phyloP scores from a whole-genome alignment of 2,113 vertebrate genomes.

The Neotoma lepida region DNA sequence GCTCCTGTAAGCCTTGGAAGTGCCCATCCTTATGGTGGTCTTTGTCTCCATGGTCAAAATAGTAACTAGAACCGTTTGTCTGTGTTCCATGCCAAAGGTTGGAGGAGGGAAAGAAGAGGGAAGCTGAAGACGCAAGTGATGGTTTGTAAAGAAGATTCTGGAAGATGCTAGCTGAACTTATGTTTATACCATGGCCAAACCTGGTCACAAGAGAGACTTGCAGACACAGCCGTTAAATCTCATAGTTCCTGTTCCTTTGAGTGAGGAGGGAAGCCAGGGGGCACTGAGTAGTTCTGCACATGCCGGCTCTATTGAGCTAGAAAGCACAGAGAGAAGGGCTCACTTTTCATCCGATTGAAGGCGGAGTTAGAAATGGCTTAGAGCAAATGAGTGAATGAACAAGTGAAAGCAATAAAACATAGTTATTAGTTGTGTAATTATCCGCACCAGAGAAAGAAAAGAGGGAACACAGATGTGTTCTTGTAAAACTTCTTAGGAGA shows the following conservation, averaged over 20 bases:
- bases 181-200: neutral
- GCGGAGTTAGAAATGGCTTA: constrained; percentile 43
- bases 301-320: neutral
- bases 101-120: neutral
- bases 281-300: neutral
- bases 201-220: neutral
- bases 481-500: constrained; percentile 48
- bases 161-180: neutral
- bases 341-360: constrained; percentile 5
- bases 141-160: neutral
- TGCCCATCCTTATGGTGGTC: neutral
- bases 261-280: neutral
- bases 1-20: neutral
- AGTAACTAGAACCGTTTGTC: neutral
- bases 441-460: constrained; percentile 40
- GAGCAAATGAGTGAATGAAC: neutral
- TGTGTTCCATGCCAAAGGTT: neutral
- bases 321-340: neutral
- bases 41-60: neutral
- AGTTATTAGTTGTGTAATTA: constrained; percentile 58
- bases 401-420: constrained; percentile 25
- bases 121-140: neutral
- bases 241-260: neutral
- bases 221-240: neutral
- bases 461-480: constrained; percentile 52